phyloP scores from a whole-genome alignment of 2,113 vertebrate species.

The pig (Sus scrofa) region DNA sequence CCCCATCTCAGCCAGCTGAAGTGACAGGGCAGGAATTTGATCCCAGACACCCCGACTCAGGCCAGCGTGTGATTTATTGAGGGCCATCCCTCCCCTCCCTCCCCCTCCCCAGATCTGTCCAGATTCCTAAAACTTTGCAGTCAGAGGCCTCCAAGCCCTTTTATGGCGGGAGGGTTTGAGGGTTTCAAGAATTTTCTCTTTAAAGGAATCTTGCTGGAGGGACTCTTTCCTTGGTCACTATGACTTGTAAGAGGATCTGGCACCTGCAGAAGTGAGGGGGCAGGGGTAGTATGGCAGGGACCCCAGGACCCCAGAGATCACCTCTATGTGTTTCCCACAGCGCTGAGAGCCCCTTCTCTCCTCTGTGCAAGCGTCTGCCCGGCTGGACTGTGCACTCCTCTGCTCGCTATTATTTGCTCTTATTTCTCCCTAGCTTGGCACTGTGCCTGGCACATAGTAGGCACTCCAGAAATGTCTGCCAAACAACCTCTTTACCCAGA shows the following conservation, averaged over 20 bases:
- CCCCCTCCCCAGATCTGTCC: not conserved
- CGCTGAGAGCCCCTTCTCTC: not conserved
- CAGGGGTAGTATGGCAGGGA: not conserved
- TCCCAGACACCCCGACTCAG: not conserved
- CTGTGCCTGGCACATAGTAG: not conserved
- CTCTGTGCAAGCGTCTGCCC: not conserved
- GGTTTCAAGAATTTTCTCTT: not conserved
- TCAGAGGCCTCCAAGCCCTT: not conserved
- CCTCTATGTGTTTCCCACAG: not conserved
- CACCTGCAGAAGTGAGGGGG: not conserved
- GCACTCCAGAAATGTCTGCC: not conserved
- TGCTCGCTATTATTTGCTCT: not conserved
- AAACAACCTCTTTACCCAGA: not conserved
- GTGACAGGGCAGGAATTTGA: not conserved
- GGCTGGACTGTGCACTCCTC: not conserved
- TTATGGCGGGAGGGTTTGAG: not conserved
- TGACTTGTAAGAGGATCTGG: not conserved
- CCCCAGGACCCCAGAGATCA: not conserved
- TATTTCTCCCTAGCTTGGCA: not conserved
- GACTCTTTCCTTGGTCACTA: not conserved
- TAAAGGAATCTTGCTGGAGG: not conserved
- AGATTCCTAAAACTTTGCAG: not conserved
- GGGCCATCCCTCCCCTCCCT: not conserved
- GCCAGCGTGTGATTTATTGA: not conserved
- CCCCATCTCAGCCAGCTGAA: not conserved